These are phyloP conservation scores for Drosophila robusta DNA, from an alignment of 2,888 invertebrate genomes.

Conservation along the genomic window DNA sequence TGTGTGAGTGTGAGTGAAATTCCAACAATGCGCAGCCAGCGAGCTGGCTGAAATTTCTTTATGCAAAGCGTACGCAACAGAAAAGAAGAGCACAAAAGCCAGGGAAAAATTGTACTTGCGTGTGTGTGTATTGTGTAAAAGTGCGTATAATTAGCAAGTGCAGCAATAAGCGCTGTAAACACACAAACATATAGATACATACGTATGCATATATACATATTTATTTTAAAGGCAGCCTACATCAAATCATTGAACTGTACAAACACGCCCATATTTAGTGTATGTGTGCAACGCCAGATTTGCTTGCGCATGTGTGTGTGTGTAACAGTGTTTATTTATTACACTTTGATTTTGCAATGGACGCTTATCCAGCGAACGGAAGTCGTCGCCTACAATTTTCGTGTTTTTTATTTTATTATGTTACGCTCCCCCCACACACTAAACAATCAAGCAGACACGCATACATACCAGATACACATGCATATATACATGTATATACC, in stretches of 20 bases:
- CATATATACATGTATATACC: conserved; percentile 33
- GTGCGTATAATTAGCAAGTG: conserved; percentile 71
- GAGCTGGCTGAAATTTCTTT: conserved; percentile 66
- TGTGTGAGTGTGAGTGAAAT: conserved; percentile 63
- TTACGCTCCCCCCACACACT: conserved; percentile 56
- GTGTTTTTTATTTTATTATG: conserved; percentile 63
- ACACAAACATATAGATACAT: conserved; percentile 9
- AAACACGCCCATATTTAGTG: conserved; percentile 75
- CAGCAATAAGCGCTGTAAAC: conserved; percentile 31
- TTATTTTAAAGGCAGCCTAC: conserved; percentile 43
- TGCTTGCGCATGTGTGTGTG: conserved; percentile 21
- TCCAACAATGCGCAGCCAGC: conserved; percentile 74
- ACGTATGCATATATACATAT: conserved; percentile 9
- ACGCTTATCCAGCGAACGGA: conserved; percentile 73
- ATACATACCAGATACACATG: conserved; percentile 24
- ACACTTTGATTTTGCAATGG: conserved; percentile 72
- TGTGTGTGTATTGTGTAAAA: conserved; percentile 32
- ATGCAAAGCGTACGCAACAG: conserved; percentile 63
- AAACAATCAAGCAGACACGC: conserved; percentile 50
- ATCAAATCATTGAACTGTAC: conserved; percentile 69
- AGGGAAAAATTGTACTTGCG: conserved; percentile 42
- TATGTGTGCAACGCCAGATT: conserved; percentile 47
- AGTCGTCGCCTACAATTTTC: conserved; percentile 79
- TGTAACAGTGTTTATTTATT: conserved; percentile 64
- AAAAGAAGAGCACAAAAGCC: conserved; percentile 30